Evolutionary conservation across 2,888 invertebrate genomes (phyloP), one percentile per base, ranked within the genome.

Genomic region (Ormyrus thymus): DNA sequence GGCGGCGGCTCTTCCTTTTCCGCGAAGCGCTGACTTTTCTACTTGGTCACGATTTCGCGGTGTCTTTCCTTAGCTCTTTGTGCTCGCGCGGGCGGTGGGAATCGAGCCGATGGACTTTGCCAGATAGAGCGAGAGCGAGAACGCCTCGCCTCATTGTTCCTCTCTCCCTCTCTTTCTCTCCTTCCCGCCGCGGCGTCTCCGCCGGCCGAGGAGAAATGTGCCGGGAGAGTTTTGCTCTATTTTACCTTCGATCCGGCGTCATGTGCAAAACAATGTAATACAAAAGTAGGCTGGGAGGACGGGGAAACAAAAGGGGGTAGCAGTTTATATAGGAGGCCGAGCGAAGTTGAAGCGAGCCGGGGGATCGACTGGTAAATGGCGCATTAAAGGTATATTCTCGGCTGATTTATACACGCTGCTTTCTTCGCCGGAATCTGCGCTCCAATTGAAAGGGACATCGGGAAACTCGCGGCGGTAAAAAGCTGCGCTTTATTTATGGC

Each of bases 21-120:
- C 51, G 6, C 59, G 78, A 61, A 58, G 64, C 64, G 29, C 65
- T 65, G 78, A 15, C 48, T 73, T 78, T 73, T 73, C 72, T 86
- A 87, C 88, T 89, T 88, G 86, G 87, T 87, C 88, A 88, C 88
- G 88, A 88, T 86, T 87, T 84, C 84, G 82, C 82, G 78, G 82
- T 83, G 66, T 51, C 66, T 61, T 43, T 10, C 29, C 64, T 45
- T 13, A 2, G 8, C 64, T 66, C 58, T 66, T n/a, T 66, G 11
- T 66, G 56, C 9, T 15, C 9, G 58, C 53, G 29, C 11, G 61
- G 29, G 29, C 29, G 10, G 11, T 29, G 72, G 53, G 53, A 61
- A 72, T 77, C 72, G 68, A 66, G 29, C 64, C 68, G 78, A 79
- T 79, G 74, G 79, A 76, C 66, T 71, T 43, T 62, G 56, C 55